A percentile compares a stretch with the other conserved stretches of the same genome.
Conservation (phyloP, 2,888 invertebrate genomes). For the Acleris sparsana region DNA sequence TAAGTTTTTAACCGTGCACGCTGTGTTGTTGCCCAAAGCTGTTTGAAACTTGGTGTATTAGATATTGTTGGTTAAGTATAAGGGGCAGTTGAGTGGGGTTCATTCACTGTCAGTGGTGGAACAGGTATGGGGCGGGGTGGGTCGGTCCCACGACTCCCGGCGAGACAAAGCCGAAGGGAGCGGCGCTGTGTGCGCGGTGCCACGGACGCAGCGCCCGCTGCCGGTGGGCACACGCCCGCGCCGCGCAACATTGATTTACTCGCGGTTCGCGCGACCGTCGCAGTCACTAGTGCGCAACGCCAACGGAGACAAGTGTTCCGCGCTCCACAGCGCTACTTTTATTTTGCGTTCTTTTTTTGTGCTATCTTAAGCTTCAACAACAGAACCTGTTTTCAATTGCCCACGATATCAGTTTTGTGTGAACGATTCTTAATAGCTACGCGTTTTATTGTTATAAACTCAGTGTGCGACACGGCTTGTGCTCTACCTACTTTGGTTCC, state of each 20-base stretch:
- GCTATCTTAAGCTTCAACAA: conserved; percentile 58
- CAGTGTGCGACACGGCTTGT: conserved; percentile 58
- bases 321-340: conserved; percentile 61
- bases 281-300: conserved; percentile 83
- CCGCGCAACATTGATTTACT: conserved; percentile 80
- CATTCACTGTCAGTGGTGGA: conserved; percentile 56
- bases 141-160: conserved; percentile 34
- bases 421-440: conserved; percentile 49
- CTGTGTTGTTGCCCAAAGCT: neutral
- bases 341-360: conserved; percentile 74
- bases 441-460: conserved; percentile 47
- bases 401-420: conserved; percentile 53
- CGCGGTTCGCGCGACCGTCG: conserved; percentile 68
- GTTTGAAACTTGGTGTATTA: conserved; percentile 12
- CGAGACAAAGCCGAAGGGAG: conserved; percentile 55
- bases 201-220: conserved; percentile 54
- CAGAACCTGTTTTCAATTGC: conserved; percentile 67
- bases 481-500: conserved; percentile 70
- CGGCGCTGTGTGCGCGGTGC: conserved; percentile 45
- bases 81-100: conserved; percentile 55
- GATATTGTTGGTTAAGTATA: conserved; percentile 36
- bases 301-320: conserved; percentile 69
- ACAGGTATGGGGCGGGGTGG: conserved; percentile 56
- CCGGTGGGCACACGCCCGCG: conserved; percentile 57
- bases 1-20: neutral